Conservation (phyloP, 2,888 invertebrate genomes). For the Taenaris catops region DNA sequence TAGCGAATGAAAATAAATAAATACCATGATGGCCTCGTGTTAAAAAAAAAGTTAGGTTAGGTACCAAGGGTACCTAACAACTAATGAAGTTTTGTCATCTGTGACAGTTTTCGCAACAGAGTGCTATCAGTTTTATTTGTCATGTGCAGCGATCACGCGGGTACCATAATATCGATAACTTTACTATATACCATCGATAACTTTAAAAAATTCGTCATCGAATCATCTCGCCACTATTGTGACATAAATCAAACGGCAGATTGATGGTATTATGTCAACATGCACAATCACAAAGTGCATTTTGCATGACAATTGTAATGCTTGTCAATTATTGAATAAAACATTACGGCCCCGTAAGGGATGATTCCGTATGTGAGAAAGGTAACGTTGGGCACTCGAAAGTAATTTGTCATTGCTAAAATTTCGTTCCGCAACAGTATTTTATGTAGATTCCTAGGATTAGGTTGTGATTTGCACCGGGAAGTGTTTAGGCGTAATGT, state of each 20-base stretch:
- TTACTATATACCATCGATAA: no score
- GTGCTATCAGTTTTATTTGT: no score
- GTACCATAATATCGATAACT: no score
- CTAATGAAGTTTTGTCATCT: no score
- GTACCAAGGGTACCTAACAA: no score
- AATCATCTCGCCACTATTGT: constrained; percentile 30
- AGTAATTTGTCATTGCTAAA: constrained; percentile 70
- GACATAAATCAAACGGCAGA: constrained; percentile 64
- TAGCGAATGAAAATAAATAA: no score
- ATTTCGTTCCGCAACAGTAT: constrained; percentile 32
- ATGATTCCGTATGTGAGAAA: constrained; percentile 66
- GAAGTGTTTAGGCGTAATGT: constrained; percentile 26
- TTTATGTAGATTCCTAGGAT: constrained; percentile 49
- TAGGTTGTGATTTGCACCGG: constrained; percentile 40
- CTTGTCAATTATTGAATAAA: constrained; percentile 69
- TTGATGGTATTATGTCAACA: constrained; percentile 79
- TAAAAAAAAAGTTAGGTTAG: no score
- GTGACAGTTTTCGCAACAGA: no score
- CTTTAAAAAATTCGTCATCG: no score
- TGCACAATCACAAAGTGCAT: constrained; percentile 57
- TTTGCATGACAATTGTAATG: constrained; percentile 71
- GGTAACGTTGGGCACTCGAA: constrained; percentile 26
- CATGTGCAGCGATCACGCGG: no score
- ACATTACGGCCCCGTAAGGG: constrained; percentile 45
- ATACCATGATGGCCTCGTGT: no score